Evolutionary conservation across 2,888 invertebrate genomes (phyloP).

Genomic region (Leptopilina myrica): DNA sequence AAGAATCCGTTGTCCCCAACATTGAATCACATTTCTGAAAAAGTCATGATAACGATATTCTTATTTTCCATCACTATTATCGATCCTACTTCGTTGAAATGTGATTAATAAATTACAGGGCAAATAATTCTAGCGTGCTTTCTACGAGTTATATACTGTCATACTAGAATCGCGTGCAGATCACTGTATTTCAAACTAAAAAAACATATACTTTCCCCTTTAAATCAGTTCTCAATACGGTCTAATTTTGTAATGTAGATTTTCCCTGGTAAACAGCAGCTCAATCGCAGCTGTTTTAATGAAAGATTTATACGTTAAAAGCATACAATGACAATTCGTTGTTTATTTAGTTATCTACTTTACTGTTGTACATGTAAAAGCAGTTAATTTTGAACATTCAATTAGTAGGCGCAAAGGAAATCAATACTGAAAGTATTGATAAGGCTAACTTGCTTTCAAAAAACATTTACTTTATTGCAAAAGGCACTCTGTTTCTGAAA

Average conservation of each 20-base stretch:
- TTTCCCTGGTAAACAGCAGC: background rate
- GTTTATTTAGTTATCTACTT: conserved; percentile 2
- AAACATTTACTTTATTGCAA: no score
- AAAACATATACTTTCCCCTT: background rate
- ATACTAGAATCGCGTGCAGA: background rate
- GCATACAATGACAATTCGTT: conserved; percentile 1
- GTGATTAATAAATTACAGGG: background rate
- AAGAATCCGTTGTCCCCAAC: no score
- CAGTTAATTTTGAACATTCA: background rate
- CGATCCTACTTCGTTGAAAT: background rate
- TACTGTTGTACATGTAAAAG: background rate
- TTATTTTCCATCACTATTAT: background rate
- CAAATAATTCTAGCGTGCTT: background rate
- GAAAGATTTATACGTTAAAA: conserved; percentile 17
- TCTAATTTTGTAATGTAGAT: background rate
- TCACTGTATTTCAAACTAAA: background rate
- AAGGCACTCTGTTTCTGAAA: no score
- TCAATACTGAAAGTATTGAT: background rate
- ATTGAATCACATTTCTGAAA: no score
- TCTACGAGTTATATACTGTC: background rate
- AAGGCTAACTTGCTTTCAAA: no score
- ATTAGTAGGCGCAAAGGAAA: background rate
- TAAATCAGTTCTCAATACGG: background rate
- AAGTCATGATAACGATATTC: no score
- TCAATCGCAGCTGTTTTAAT: conserved; percentile 3